Conservation (phyloP, 2,113 vertebrate species). For the Sarotherodon lohbergeri region DNA sequence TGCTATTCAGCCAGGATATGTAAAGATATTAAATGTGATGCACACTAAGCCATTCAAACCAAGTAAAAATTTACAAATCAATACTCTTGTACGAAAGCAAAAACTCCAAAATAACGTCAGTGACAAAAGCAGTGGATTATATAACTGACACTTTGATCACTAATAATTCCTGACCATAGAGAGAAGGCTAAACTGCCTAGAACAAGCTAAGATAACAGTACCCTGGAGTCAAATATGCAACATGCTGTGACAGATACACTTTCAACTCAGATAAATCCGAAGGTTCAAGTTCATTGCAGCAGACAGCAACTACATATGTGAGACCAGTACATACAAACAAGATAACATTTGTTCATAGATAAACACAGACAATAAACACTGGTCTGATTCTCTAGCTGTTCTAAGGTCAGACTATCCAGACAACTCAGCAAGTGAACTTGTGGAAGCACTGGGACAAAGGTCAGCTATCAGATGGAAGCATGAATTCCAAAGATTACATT, state of each 20-base stretch:
- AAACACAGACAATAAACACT: slow-evolving; percentile 9
- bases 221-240: background rate
- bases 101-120: background rate
- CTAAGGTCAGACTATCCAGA: background rate
- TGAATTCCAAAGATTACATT: background rate
- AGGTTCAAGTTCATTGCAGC: background rate
- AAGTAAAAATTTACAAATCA: background rate
- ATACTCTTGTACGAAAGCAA: background rate
- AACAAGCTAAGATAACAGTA: background rate
- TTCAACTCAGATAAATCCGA: background rate
- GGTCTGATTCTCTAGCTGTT: background rate
- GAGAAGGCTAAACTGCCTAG: background rate
- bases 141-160: background rate
- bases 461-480: background rate
- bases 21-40: background rate
- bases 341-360: background rate
- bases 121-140: background rate
- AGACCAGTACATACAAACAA: background rate
- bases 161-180: background rate
- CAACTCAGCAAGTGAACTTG: background rate
- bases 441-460: slow-evolving; percentile 41
- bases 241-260: background rate
- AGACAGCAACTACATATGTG: background rate
- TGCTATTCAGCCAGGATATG: background rate
- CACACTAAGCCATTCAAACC: background rate